These are phyloP conservation scores for Falco biarmicus DNA, from an alignment of 2,797 vertebrate genomes.

Conservation along the genomic window DNA sequence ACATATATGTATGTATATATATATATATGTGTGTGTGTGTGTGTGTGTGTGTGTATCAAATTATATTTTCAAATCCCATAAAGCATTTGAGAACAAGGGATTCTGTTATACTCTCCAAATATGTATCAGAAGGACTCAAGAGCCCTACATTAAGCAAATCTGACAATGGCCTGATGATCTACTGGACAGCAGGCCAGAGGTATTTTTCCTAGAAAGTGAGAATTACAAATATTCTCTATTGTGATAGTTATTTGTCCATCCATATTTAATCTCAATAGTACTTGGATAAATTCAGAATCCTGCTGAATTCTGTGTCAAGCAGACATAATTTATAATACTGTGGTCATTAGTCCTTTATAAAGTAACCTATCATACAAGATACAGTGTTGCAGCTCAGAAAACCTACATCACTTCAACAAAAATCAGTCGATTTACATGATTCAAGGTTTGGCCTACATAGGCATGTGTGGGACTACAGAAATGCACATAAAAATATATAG, in stretches of 20 bases:
- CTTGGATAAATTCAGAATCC: not conserved
- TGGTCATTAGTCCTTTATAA: not conserved
- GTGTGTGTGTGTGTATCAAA: not conserved
- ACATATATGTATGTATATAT: rapidly evolving
- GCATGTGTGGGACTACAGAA: not conserved
- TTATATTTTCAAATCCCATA: not conserved
- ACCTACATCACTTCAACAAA: not conserved
- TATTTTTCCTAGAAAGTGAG: not conserved
- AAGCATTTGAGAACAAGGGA: not conserved
- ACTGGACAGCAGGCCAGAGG: not conserved
- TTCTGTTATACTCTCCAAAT: not conserved
- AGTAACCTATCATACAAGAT: not conserved
- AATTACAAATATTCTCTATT: not conserved
- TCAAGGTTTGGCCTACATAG: not conserved
- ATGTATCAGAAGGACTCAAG: rapidly evolving
- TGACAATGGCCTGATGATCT: not conserved
- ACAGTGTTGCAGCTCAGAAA: not conserved
- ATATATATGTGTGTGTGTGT: not conserved
- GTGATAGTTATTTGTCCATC: not conserved
- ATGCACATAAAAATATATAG: not conserved
- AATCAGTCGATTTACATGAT: not conserved
- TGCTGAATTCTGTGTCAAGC: not conserved
- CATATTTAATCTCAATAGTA: not conserved
- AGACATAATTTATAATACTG: not conserved
- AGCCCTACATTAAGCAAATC: not conserved